Conservation (phyloP, 1,140 invertebrate genomes). For the Tenebrio molitor region DNA sequence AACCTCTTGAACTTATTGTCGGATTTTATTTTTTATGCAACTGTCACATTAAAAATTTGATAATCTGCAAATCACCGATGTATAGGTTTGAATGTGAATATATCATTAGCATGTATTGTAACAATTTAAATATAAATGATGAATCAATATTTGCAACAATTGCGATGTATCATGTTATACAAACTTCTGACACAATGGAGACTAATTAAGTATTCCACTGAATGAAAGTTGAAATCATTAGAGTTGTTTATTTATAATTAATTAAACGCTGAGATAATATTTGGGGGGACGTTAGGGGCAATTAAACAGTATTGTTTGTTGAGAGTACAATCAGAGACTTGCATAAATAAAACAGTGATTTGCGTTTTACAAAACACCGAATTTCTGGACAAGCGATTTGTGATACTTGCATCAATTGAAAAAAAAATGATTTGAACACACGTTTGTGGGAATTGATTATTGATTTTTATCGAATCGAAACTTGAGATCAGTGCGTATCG, state of each 20-base stretch:
- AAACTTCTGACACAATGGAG: conserved; percentile 4
- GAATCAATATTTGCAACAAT: background rate
- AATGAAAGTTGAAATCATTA: conserved; percentile 6
- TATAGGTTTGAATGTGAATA: too few relatives aligned
- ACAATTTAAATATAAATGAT: conserved; percentile 22
- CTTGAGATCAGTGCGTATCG: too few relatives aligned
- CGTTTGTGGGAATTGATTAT: too few relatives aligned
- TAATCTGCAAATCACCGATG: too few relatives aligned
- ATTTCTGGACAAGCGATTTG: too few relatives aligned
- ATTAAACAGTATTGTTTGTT: background rate
- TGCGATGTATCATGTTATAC: conserved; percentile 9
- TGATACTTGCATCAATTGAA: too few relatives aligned
- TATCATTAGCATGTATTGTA: too few relatives aligned
- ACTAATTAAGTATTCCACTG: conserved; percentile 22
- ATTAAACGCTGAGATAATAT: conserved; percentile 26
- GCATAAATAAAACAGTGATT: background rate
- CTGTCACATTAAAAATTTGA: too few relatives aligned
- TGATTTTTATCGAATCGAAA: too few relatives aligned
- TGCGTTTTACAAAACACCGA: too few relatives aligned
- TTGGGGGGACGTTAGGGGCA: background rate
- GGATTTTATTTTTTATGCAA: too few relatives aligned
- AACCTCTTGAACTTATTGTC: too few relatives aligned
- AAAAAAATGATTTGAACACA: conserved; percentile 23
- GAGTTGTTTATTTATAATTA: conserved; percentile 29
- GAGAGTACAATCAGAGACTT: background rate